phyloP scores from a whole-genome alignment of 1,140 invertebrate species.

The Drosophila setifemur region DNA sequence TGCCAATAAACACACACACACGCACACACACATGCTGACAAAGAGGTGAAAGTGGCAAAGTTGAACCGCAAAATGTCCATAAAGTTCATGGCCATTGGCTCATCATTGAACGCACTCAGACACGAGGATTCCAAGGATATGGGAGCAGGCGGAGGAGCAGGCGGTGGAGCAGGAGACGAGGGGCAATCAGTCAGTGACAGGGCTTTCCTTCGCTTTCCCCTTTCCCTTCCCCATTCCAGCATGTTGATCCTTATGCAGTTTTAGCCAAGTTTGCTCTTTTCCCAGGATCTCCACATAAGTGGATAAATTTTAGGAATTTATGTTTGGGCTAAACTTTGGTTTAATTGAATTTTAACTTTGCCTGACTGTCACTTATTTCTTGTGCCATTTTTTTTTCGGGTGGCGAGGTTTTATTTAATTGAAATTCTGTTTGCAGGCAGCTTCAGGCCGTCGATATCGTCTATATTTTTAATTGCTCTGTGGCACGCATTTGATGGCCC shows the following conservation, averaged over 20 bases:
- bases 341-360: conserved; percentile 37
- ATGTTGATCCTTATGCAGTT: conserved; percentile 8
- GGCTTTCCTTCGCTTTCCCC: conserved; percentile 2
- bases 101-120: conserved; percentile 43
- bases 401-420: conserved; percentile 22
- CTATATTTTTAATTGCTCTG: conserved; percentile 33
- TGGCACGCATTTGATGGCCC: background rate
- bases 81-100: conserved; percentile 62
- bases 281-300: background rate
- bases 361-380: conserved; percentile 17
- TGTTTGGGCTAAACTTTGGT: conserved; percentile 18
- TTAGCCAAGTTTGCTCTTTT: conserved; percentile 32
- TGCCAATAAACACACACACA: conserved; percentile 43
- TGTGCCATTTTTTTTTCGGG: conserved; percentile 24
- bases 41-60: conserved; percentile 17
- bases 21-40: background rate
- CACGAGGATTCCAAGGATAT: conserved; percentile 2
- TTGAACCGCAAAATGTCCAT: conserved; percentile 52
- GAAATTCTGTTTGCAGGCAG: conserved; percentile 20
- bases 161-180: background rate
- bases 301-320: conserved; percentile 28
- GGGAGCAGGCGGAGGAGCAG: too few relatives aligned
- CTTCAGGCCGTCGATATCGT: background rate
- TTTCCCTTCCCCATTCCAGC: background rate
- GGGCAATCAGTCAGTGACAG: conserved; percentile 31